Percentiles rank a stretch among this genome's conserved stretches.
phyloP scores from a whole-genome alignment of 1,140 invertebrate genomes.

The Drosophila bocki region DNA sequence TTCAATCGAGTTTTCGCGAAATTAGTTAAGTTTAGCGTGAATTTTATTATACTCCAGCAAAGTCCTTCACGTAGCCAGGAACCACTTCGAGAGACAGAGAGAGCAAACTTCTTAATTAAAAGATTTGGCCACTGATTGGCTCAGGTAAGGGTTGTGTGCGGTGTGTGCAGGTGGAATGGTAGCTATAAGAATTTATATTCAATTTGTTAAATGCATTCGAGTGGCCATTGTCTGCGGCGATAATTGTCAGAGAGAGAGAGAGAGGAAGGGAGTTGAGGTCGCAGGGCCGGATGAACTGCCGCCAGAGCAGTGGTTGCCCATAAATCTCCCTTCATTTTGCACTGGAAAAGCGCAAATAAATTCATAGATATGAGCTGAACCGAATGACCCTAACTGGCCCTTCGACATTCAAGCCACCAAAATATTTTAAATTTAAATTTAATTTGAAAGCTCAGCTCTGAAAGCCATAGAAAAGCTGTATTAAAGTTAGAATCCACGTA shows the following conservation, averaged over 20 bases:
- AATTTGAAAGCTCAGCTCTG: conserved; percentile 6
- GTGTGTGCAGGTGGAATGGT: not conserved
- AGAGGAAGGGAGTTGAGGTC: not conserved
- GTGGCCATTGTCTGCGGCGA: conserved; percentile 38
- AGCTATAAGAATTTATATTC: conserved; percentile 46
- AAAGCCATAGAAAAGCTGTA: not conserved
- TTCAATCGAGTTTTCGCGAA: conserved; percentile 66
- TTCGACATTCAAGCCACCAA: conserved; percentile 12
- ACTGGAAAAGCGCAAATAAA: conserved; percentile 42
- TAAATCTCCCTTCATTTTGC: conserved; percentile 41
- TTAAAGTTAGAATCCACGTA: not conserved
- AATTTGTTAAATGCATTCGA: conserved; percentile 63
- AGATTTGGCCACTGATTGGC: conserved; percentile 60
- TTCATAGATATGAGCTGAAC: conserved; percentile 36
- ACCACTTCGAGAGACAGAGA: not conserved
- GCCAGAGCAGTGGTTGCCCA: conserved; percentile 13
- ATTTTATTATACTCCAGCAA: conserved; percentile 46
- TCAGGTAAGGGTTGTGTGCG: not conserved
- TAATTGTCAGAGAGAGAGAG: conserved; percentile 29
- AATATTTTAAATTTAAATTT: conserved; percentile 19
- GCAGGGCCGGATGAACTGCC: conserved; percentile 23
- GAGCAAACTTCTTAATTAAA: conserved; percentile 66
- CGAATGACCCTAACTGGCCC: conserved; percentile 25
- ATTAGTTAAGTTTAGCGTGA: conserved; percentile 68
- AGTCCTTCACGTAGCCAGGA: conserved; percentile 6